Evolutionary conservation across 2,113 vertebrate species (phyloP), one percentile per base, ranked within the genome.

Genomic region (Copsychus sechellarum): DNA sequence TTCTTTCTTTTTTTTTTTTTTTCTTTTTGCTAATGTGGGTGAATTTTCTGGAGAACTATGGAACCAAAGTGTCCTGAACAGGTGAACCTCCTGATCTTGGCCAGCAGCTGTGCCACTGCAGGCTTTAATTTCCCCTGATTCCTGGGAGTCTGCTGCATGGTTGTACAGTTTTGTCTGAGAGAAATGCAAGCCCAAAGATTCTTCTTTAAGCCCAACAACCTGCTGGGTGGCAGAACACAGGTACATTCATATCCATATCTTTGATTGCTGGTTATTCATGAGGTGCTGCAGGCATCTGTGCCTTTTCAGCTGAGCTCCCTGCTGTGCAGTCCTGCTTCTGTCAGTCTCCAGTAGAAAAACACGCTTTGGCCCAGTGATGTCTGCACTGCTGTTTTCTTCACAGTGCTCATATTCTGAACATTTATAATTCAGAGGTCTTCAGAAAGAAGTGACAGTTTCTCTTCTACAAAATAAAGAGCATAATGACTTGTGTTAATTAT

Each of bases 381-480:
- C 78, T 95, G 88, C 43, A 33, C 4, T 84, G 36, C 78, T 79
- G 9, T 84, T 96, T 92, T 42, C 71, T 94, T 90, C 77, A 24
- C 1, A 0, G 42, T 34, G 38, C 28, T 80, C 64, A 47, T 23
- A 36, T 79, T 91, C 82, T 69, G 48, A 86, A 36, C 67, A 77
- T 95, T 91, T 45, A 45, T 88, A 79, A 94, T 90, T 88, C 50
- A 81, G 29, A 56, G 9, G 33, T 85, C 82, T 80, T 81, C 65
- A 94, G 66, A 67, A 95, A 92, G 42, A 92, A 84, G 72, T 36
- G 81, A 83, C 48, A 90, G 91, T 77, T 95, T 79, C 43, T 92
- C 50, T 92, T 92, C 74, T 67, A 42, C 66, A 80, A 95, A 97
- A 88, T 76, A 92, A 93, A 93, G 60, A 57, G 20, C 13, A 13